Evolutionary conservation across 2,888 invertebrate species (phyloP).

Genomic region (Drosophila ezoana): DNA sequence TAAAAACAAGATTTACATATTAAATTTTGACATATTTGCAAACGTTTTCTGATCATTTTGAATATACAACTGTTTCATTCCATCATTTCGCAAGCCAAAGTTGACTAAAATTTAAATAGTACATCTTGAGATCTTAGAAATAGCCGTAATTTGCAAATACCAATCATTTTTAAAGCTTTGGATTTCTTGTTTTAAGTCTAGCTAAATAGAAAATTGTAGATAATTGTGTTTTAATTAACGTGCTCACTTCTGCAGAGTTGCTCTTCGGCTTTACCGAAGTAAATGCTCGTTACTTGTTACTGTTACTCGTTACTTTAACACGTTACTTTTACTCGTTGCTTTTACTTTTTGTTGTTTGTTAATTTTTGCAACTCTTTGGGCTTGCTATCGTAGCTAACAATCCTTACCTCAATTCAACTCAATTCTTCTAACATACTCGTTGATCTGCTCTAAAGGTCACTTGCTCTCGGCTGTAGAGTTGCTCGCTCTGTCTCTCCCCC

Average conservation of each 20-base stretch:
- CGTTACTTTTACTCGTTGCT: slow-evolving; percentile 28
- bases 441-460: background rate
- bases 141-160: no score
- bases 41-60: background rate
- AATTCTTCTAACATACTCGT: slow-evolving; percentile 30
- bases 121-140: no score
- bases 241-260: slow-evolving; percentile 41
- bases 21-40: background rate
- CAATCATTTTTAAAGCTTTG: no score
- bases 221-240: background rate
- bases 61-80: background rate
- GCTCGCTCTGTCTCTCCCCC: slow-evolving; percentile 1
- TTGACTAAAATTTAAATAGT: no score
- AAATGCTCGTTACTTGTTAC: slow-evolving; percentile 15
- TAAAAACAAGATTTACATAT: no score
- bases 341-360: slow-evolving; percentile 7
- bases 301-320: slow-evolving; percentile 31
- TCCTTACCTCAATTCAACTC: slow-evolving; percentile 28
- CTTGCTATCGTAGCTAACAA: slow-evolving; percentile 44
- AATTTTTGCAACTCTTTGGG: slow-evolving; percentile 24
- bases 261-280: slow-evolving; percentile 25
- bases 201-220: background rate
- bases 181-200: no score
- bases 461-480: slow-evolving; percentile 10
- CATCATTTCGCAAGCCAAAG: background rate